phyloP scores from a whole-genome alignment of 2,797 vertebrate genomes.

The Aeoliscus strigatus region DNA sequence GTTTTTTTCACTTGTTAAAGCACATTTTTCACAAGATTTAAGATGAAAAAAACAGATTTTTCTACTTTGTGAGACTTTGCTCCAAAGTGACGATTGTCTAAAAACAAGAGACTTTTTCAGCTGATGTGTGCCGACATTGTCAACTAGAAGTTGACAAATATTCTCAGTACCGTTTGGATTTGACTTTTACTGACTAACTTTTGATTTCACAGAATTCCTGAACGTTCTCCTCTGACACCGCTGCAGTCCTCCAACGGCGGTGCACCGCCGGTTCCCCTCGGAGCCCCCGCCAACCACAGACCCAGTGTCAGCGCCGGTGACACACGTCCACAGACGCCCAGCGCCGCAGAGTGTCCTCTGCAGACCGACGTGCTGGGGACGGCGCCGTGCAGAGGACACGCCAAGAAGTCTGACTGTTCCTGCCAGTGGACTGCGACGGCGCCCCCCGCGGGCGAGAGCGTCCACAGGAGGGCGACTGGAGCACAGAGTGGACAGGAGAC shows the following conservation, averaged over 20 bases:
- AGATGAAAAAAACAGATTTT: too few species aligned
- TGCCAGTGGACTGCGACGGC: slow-evolving; percentile 31
- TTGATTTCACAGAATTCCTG: slow-evolving; percentile 21
- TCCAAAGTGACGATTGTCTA: too few species aligned
- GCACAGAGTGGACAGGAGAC: slow-evolving; percentile 6
- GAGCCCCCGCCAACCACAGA: neutral
- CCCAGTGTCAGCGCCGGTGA: neutral
- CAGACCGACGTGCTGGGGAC: neutral
- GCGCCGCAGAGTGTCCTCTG: neutral
- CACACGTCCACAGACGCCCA: neutral
- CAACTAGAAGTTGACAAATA: neutral
- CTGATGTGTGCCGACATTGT: too few species aligned
- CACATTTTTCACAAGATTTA: too few species aligned
- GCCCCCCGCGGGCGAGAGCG: neutral
- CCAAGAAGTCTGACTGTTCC: slow-evolving; percentile 7
- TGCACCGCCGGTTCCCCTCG: slow-evolving; percentile 1
- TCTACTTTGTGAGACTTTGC: too few species aligned
- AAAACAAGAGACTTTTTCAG: too few species aligned
- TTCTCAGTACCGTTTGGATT: neutral
- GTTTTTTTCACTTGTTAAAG: too few species aligned
- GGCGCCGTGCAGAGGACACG: neutral
- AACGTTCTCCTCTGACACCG: slow-evolving; percentile 18
- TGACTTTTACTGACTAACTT: too few species aligned
- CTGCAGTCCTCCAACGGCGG: slow-evolving; percentile 22
- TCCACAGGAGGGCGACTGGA: slow-evolving; percentile 8